Evolutionary conservation across 2,113 vertebrate genomes (phyloP).

Genomic region (Hoplias malabaricus): DNA sequence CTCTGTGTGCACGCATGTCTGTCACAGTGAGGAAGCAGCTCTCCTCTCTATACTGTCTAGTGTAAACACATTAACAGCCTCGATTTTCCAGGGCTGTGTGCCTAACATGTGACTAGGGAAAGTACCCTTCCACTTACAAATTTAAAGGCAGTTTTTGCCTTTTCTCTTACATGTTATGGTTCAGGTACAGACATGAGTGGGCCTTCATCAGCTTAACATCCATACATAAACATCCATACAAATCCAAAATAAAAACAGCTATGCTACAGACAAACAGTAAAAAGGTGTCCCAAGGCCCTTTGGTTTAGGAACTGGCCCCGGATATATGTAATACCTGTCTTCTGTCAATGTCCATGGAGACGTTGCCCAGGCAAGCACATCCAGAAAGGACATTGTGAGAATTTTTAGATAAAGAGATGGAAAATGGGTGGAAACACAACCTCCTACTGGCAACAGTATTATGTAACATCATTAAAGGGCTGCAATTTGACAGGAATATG

Average conservation of each 20-base stretch:
- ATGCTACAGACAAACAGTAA: conserved; percentile 25
- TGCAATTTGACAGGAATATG: conserved; percentile 6
- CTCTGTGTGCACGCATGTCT: conserved; percentile 6
- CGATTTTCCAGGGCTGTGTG: conserved; percentile 36
- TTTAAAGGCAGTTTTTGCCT: background rate
- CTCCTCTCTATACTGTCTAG: background rate
- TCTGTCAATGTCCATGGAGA: background rate
- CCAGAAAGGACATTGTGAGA: background rate
- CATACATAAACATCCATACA: background rate
- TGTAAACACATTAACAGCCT: conserved; percentile 39
- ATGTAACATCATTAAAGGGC: background rate
- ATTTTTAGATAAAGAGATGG: background rate
- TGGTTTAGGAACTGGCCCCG: conserved; percentile 5
- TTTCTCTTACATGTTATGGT: conserved; percentile 7
- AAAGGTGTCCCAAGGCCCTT: conserved; percentile 21
- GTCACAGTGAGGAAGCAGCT: conserved; percentile 32
- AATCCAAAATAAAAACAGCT: background rate
- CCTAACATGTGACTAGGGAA: conserved; percentile 42
- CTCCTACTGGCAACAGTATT: background rate
- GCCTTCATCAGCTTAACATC: background rate
- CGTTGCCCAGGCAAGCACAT: background rate
- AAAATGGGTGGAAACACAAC: background rate
- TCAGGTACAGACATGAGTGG: background rate
- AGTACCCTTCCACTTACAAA: background rate
- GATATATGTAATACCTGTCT: background rate